A percentile compares a stretch with the other conserved stretches of the same genome.
Conservation (phyloP, 1,140 invertebrate genomes). For the Apis dorsata region DNA sequence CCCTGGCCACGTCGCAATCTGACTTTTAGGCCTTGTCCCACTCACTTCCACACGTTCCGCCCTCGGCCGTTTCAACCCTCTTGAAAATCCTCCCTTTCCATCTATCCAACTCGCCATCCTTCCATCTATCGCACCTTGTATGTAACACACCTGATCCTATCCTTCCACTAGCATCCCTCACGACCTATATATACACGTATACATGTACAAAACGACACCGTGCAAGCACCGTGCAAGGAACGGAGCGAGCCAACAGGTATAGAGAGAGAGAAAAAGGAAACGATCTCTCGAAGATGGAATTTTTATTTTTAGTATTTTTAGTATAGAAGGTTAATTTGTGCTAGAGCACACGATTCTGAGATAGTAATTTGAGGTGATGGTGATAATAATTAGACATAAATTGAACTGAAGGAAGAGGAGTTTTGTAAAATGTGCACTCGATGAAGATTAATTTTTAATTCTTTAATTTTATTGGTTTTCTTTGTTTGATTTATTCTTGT, state of each 20-base stretch:
- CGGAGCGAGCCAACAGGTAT: background rate
- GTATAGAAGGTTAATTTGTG: background rate
- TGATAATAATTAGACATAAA: background rate
- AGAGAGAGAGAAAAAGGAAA: constrained; percentile 24
- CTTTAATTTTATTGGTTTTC: background rate
- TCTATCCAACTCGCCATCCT: constrained; percentile 4
- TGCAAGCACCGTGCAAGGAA: constrained; percentile 1
- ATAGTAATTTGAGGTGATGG: background rate
- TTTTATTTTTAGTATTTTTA: background rate
- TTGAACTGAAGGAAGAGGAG: background rate
- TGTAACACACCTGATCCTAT: constrained; percentile 20
- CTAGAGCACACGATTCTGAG: background rate
- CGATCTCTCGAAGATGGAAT: constrained; percentile 28
- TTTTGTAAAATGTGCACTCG: constrained; percentile 17
- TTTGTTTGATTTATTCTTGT: no score
- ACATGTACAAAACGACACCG: background rate
- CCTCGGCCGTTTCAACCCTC: constrained; percentile 47
- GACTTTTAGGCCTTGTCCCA: constrained; percentile 70
- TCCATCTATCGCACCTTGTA: constrained; percentile 23
- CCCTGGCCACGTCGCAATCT: constrained; percentile 80
- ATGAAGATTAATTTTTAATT: background rate
- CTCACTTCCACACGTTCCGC: constrained; percentile 25
- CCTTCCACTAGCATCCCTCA: constrained; percentile 17
- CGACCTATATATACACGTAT: background rate
- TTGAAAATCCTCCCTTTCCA: background rate